Conservation (phyloP, 1,140 invertebrate genomes). For the Oreohelix idahoensis region DNA sequence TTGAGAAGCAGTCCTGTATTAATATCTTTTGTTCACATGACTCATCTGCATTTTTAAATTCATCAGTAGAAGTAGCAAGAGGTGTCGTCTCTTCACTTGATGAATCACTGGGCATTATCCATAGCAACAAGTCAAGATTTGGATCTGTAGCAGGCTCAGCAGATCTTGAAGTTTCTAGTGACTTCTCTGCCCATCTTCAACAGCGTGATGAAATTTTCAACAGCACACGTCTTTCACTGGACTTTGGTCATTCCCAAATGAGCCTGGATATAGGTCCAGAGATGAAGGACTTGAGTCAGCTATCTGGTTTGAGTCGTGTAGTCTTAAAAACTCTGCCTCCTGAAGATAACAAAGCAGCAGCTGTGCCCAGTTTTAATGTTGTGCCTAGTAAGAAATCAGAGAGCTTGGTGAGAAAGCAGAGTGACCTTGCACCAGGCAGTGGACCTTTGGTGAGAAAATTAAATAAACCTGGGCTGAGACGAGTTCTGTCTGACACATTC, state of each 20-base stretch:
- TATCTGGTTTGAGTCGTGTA: slow-evolving; percentile 15
- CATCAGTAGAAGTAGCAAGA: slow-evolving; percentile 8
- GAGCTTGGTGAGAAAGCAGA: background rate
- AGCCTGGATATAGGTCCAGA: slow-evolving; percentile 21
- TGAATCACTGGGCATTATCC: slow-evolving; percentile 14
- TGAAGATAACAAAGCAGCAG: background rate
- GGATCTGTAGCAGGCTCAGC: slow-evolving; percentile 22
- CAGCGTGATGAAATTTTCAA: slow-evolving; percentile 9
- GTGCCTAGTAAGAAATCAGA: slow-evolving; percentile 24
- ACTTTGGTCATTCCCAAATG: slow-evolving; percentile 13
- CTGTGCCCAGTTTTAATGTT: slow-evolving; percentile 20
- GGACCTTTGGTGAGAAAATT: slow-evolving; percentile 14
- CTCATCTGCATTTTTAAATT: background rate
- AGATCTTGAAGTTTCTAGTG: slow-evolving; percentile 33
- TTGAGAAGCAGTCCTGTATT: background rate
- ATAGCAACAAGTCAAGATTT: background rate
- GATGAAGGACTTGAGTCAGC: slow-evolving; percentile 35
- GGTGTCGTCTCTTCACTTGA: slow-evolving; percentile 11
- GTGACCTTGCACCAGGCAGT: slow-evolving; percentile 15
- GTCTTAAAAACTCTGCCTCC: background rate
- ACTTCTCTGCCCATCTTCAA: slow-evolving; percentile 30
- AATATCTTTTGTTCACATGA: background rate
- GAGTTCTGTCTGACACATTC: slow-evolving; percentile 37
- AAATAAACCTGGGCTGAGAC: slow-evolving; percentile 29
- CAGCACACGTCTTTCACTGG: slow-evolving; percentile 33